Evolutionary conservation across 2,888 invertebrate species (phyloP).

Genomic region (Nymphalis polychloros): DNA sequence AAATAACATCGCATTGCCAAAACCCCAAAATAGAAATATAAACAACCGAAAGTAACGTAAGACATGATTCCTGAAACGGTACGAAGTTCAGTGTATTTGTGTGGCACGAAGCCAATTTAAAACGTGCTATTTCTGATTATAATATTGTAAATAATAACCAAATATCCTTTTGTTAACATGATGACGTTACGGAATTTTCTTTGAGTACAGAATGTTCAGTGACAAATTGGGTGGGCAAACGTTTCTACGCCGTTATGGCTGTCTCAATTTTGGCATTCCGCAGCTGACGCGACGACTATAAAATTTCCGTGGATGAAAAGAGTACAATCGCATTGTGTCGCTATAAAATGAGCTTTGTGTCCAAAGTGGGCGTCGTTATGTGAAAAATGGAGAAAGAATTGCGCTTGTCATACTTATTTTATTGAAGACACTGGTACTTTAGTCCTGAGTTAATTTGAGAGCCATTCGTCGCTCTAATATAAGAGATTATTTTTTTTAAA

Average conservation of each 20-base stretch:
- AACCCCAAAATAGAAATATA: constrained; percentile 64
- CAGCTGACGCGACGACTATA: constrained; percentile 74
- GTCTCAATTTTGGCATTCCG: constrained; percentile 72
- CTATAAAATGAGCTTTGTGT: constrained; percentile 77
- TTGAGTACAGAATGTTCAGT: constrained; percentile 13
- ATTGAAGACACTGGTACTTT: constrained; percentile 12
- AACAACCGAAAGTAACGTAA: constrained; percentile 67
- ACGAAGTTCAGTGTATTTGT: constrained; percentile 72
- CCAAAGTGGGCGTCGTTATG: constrained; percentile 68
- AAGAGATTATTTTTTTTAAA: too few relatives aligned
- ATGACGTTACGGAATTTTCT: constrained; percentile 11
- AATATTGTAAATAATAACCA: constrained; percentile 14
- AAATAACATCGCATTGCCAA: constrained; percentile 55
- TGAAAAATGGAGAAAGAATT: constrained; percentile 78
- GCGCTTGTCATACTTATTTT: constrained; percentile 62
- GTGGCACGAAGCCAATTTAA: constrained; percentile 70
- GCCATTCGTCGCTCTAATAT: constrained; percentile 5
- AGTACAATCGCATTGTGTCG: constrained; percentile 78
- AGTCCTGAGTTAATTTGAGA: constrained; percentile 12
- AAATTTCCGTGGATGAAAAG: constrained; percentile 76
- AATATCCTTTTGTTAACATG: constrained; percentile 10
- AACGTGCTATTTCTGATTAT: constrained; percentile 42
- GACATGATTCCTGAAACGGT: constrained; percentile 69
- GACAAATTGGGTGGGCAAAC: constrained; percentile 19
- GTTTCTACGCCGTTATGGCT: constrained; percentile 48